Evolutionary conservation across 2,888 invertebrate species (phyloP).

Genomic region (Exephanes ischioxanthus): DNA sequence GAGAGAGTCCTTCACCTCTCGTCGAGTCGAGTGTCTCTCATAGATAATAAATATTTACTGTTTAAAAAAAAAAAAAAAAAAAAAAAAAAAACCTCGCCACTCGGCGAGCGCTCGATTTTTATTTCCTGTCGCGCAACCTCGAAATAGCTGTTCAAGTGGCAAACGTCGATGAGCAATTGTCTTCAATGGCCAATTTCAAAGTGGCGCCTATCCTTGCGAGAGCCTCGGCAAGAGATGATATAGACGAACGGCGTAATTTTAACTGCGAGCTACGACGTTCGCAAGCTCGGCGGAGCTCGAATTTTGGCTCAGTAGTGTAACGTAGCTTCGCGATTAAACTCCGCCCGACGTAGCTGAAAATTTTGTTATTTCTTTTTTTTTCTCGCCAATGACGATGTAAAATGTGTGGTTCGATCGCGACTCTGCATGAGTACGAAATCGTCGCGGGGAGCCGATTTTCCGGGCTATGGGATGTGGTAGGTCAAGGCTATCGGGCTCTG

Average conservation of each 20-base stretch:
- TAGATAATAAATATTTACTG: neutral
- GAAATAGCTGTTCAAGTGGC: neutral
- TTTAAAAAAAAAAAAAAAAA: neutral
- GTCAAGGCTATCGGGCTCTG: constrained; percentile 72
- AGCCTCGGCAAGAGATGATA: constrained; percentile 44
- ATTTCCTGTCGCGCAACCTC: neutral
- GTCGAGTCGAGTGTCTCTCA: neutral
- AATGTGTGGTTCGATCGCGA: constrained; percentile 26
- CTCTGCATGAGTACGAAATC: constrained; percentile 43
- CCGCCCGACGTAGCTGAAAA: neutral
- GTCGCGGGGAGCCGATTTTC: constrained; percentile 51
- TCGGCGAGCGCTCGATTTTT: neutral
- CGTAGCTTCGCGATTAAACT: constrained; percentile 51
- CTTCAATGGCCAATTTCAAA: constrained; percentile 43
- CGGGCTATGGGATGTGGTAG: constrained; percentile 82
- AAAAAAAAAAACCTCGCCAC: neutral
- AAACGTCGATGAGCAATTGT: constrained; percentile 31
- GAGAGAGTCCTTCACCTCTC: constrained; percentile 44
- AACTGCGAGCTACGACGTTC: constrained; percentile 55
- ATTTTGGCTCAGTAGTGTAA: constrained; percentile 65
- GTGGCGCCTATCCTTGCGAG: constrained; percentile 44
- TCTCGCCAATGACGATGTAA: constrained; percentile 19
- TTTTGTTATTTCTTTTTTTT: neutral
- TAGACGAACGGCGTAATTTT: constrained; percentile 64
- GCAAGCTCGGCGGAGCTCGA: constrained; percentile 22